Evolutionary conservation across 2,888 invertebrate genomes (phyloP), one percentile per base, ranked within the genome.

Genomic region (Zootermopsis nevadensis): DNA sequence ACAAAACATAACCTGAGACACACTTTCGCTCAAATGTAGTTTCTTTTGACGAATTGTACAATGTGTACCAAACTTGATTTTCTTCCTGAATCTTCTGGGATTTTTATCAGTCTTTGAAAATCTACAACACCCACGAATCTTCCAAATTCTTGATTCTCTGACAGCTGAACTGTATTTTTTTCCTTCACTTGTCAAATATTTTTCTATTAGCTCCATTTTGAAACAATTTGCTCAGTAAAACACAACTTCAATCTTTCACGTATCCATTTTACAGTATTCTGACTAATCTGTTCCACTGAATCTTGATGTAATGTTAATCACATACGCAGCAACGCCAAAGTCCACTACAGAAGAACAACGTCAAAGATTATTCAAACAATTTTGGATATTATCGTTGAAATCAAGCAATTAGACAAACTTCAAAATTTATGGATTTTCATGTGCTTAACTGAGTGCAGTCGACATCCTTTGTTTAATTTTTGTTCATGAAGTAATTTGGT

Each of bases 21-120:
- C 31, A 69, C 38, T 22, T 22, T 0, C 22, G n/a, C n/a, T 24
- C 12, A 74, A 38, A 1, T 42, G 38, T 12, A n/a, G 6, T 7
- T 38, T 38, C 74, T 74, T 74, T 27, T 24, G 33, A 38, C 3
- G 22, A 42, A 74, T 24, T 35, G 31, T n/a, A 35, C 53, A 33
- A 66, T 66, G 30, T 66, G 60, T 15, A 8, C 79, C 15, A 33
- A 33, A 60, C 60, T 66, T 66, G 22, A 66, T 27, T 79, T 79
- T 79, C 66, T 79, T 79, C 66, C 79, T 66, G 2, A 79, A 79
- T 19, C 66, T 27, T 60, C 79, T 27, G 24, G 79, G 79, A 79
- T 79, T 48, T 33, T 79, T 79, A 15, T 74, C 42, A 19, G 74
- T 33, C 7, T 74, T n/a, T 38, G 74, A 24, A 38, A 38, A 38